Conservation (phyloP, 2,888 invertebrate species). For the Prosopocoilus inquinatus region DNA sequence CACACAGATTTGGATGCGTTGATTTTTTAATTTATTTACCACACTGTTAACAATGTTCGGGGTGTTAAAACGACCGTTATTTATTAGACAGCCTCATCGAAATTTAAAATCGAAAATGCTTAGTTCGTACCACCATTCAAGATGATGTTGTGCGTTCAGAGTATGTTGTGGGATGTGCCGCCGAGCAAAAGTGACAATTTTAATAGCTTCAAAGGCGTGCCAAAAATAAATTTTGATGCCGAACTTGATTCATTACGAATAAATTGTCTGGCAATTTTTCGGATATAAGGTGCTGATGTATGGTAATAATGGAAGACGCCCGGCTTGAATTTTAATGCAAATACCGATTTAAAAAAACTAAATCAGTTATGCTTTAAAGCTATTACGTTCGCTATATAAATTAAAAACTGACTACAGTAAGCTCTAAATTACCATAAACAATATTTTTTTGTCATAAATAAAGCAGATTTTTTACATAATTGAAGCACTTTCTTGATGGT, state of each 20-base stretch:
- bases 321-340: conserved; percentile 18
- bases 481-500: too few species aligned
- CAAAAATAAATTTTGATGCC: conserved; percentile 22
- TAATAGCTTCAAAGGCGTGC: conserved; percentile 20
- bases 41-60: conserved; percentile 33
- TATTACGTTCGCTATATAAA: too few species aligned
- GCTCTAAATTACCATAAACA: too few species aligned
- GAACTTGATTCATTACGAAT: conserved; percentile 21
- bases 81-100: conserved; percentile 30
- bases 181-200: conserved; percentile 10
- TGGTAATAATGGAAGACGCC: conserved; percentile 18
- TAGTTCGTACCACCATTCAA: conserved; percentile 22
- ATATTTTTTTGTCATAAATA: too few species aligned
- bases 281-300: conserved; percentile 17
- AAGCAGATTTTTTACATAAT: too few species aligned
- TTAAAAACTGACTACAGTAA: too few species aligned
- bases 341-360: conserved; percentile 6
- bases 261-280: conserved; percentile 22
- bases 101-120: conserved; percentile 24
- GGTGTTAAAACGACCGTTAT: conserved; percentile 36
- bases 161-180: conserved; percentile 12
- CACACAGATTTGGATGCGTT: conserved; percentile 18
- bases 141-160: not conserved
- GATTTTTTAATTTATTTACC: conserved; percentile 34
- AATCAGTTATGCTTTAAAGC: not conserved